A percentile compares a stretch with the other conserved stretches of the same genome.
Evolutionary conservation across 2,888 invertebrate species (phyloP).

Genomic region (Kuschelorhynchus macadamiae): DNA sequence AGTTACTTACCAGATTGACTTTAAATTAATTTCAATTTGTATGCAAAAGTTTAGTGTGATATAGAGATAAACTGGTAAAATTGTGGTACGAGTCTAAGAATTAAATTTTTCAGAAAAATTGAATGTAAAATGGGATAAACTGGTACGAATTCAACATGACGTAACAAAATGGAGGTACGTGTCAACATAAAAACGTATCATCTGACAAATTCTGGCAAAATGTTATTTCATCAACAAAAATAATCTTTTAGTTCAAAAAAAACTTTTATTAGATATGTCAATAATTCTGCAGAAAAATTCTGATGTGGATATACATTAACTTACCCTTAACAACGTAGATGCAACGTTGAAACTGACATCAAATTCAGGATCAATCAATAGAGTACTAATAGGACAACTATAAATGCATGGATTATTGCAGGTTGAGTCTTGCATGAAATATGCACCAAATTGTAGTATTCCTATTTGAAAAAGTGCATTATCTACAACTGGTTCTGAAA

Average conservation of each 20-base stretch:
- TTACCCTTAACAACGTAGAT: conserved; percentile 9
- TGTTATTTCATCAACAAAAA: not conserved
- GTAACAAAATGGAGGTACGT: too few relatives aligned
- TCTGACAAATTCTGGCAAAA: too few relatives aligned
- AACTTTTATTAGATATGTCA: not conserved
- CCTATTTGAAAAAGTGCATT: not conserved
- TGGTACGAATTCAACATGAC: too few relatives aligned
- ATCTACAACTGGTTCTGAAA: conserved; percentile 22
- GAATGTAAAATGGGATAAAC: too few relatives aligned
- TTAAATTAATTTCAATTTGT: too few relatives aligned
- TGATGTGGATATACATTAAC: not conserved
- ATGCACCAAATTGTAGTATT: conserved; percentile 31
- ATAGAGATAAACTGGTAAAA: too few relatives aligned
- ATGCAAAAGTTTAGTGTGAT: too few relatives aligned
- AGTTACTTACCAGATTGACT: too few relatives aligned
- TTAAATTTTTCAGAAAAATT: too few relatives aligned
- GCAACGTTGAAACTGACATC: not conserved
- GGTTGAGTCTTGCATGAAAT: conserved; percentile 12
- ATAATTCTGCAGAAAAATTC: not conserved
- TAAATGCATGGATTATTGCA: conserved; percentile 21
- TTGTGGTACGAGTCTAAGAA: too few relatives aligned
- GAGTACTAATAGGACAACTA: conserved; percentile 13
- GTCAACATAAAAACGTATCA: too few relatives aligned
- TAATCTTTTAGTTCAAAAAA: not conserved
- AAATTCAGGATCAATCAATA: conserved; percentile 10